These are phyloP conservation scores for Ctenopoma kingsleyae DNA, from an alignment of 2,797 vertebrate species.

Conservation along the genomic window DNA sequence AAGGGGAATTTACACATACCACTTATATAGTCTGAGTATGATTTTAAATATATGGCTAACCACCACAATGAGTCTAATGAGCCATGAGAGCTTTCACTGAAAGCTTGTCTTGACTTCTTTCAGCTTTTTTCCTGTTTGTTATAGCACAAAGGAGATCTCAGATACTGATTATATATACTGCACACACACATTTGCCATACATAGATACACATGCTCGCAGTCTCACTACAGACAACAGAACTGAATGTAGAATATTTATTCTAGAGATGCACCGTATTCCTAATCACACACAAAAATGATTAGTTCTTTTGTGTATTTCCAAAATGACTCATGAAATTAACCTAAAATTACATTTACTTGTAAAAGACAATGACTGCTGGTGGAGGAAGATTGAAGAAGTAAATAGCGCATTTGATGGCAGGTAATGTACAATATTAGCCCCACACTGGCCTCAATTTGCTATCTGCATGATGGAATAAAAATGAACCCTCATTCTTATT, in stretches of 20 bases:
- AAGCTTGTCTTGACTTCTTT: neutral
- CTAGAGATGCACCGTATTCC: neutral
- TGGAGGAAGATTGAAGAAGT: slow-evolving; percentile 36
- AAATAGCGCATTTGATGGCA: slow-evolving; percentile 39
- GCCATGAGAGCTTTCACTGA: neutral
- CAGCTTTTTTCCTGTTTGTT: neutral
- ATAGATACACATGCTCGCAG: neutral
- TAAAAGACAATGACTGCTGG: slow-evolving; percentile 25
- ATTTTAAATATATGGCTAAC: neutral
- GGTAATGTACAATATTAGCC: slow-evolving; percentile 48
- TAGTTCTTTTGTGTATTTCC: slow-evolving; percentile 24
- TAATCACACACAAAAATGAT: slow-evolving; percentile 4
- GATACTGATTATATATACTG: neutral
- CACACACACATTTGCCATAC: neutral
- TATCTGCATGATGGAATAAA: slow-evolving; percentile 58
- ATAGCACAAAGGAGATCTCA: slow-evolving; percentile 1
- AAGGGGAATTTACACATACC: slow-evolving; percentile 10
- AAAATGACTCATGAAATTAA: slow-evolving; percentile 43
- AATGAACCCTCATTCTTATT: slow-evolving; percentile 58
- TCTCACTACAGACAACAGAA: neutral
- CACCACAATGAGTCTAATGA: neutral
- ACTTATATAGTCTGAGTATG: neutral
- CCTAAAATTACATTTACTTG: slow-evolving; percentile 32
- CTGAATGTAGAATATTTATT: neutral
- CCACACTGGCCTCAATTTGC: slow-evolving; percentile 32